These are phyloP conservation scores for Dryomyza anilis DNA, from an alignment of 2,888 invertebrate genomes.

Conservation along the genomic window DNA sequence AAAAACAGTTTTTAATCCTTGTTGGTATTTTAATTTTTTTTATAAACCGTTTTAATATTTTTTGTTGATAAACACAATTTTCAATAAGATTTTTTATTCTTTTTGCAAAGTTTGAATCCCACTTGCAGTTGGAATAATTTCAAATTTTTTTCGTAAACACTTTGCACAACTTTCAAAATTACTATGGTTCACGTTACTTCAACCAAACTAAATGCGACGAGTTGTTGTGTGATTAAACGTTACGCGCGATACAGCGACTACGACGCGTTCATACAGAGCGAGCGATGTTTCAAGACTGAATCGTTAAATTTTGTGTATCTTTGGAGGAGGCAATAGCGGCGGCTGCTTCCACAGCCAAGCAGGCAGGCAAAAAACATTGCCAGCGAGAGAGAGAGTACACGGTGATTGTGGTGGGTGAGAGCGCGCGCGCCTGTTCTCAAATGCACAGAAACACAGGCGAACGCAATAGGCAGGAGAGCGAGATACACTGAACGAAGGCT, in stretches of 20 bases:
- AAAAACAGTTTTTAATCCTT: no score
- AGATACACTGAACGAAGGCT: slow-evolving; percentile 13
- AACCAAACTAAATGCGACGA: slow-evolving; percentile 4
- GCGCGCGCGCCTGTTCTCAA: neutral
- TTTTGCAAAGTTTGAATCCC: no score
- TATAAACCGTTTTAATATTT: no score
- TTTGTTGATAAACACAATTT: no score
- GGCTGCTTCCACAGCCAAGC: neutral
- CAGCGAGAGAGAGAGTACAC: neutral
- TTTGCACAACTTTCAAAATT: slow-evolving; percentile 12
- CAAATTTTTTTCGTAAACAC: slow-evolving; percentile 13
- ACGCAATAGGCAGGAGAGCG: neutral
- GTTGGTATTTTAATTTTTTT: no score
- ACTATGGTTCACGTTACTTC: slow-evolving; percentile 9
- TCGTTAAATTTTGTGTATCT: slow-evolving; percentile 44
- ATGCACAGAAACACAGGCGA: neutral
- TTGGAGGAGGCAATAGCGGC: slow-evolving; percentile 29
- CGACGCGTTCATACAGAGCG: slow-evolving; percentile 43
- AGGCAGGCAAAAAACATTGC: neutral
- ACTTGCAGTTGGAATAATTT: no score
- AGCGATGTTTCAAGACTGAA: slow-evolving; percentile 53
- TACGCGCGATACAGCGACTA: slow-evolving; percentile 14
- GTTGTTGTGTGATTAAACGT: slow-evolving; percentile 32
- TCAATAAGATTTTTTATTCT: no score
- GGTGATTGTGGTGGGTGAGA: neutral